Evolutionary conservation across 2,888 invertebrate species (phyloP).

Genomic region (Linnaemya vulpina): DNA sequence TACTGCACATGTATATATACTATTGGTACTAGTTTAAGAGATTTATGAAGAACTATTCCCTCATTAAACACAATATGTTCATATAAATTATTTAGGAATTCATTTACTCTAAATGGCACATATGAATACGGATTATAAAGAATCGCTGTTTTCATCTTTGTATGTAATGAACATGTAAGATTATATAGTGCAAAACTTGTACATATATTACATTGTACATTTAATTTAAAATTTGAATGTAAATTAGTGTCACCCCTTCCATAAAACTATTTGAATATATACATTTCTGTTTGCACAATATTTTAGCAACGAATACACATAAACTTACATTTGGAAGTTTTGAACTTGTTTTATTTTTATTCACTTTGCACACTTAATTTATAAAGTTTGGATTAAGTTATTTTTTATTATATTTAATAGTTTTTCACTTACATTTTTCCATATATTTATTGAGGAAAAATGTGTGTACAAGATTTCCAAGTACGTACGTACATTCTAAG

Average conservation of each 20-base stretch:
- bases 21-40: background rate
- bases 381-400: slow-evolving; percentile 31
- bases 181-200: background rate
- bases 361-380: slow-evolving; percentile 55
- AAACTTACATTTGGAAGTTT: slow-evolving; percentile 46
- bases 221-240: background rate
- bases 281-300: slow-evolving; percentile 49
- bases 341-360: slow-evolving; percentile 35
- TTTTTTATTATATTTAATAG: slow-evolving; percentile 61
- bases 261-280: background rate
- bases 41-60: background rate
- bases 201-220: background rate
- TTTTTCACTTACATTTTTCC: slow-evolving; percentile 73
- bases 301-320: slow-evolving; percentile 46
- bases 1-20: background rate
- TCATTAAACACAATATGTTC: too few relatives aligned
- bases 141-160: background rate
- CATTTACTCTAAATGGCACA: background rate
- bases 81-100: background rate
- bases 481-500: slow-evolving; percentile 67
- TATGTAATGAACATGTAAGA: background rate
- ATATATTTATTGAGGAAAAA: slow-evolving; percentile 65
- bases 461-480: slow-evolving; percentile 77
- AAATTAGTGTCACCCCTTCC: slow-evolving; percentile 23
- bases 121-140: background rate